Conservation (phyloP, 2,888 invertebrate species). For the Copidosoma aretas region DNA sequence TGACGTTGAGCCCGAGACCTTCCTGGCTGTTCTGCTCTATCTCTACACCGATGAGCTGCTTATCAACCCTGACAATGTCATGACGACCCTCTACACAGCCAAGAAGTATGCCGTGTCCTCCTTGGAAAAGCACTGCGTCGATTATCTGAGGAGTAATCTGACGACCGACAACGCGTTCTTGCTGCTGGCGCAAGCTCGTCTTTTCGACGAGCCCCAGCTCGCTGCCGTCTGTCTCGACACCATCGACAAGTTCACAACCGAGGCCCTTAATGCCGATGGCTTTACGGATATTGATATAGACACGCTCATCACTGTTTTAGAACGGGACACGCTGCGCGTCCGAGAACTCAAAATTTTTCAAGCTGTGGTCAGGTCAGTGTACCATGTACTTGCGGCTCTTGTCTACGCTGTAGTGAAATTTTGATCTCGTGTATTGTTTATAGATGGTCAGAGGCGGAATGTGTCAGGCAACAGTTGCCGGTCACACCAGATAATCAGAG, state of each 20-base stretch:
- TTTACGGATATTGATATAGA: constrained; percentile 84
- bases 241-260: constrained; percentile 83
- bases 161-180: constrained; percentile 85
- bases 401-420: neutral
- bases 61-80: constrained; percentile 84
- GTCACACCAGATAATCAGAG: constrained; percentile 74
- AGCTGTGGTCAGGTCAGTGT: constrained; percentile 69
- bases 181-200: constrained; percentile 77
- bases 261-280: constrained; percentile 79
- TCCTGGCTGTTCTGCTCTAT: constrained; percentile 75
- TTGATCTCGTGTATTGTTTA: constrained; percentile 26
- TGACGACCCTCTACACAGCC: constrained; percentile 85
- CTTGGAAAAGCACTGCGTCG: constrained; percentile 82
- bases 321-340: constrained; percentile 80
- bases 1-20: constrained; percentile 84
- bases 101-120: constrained; percentile 88
- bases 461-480: constrained; percentile 71
- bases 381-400: neutral
- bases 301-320: constrained; percentile 77
- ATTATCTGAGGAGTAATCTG: constrained; percentile 76
- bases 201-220: constrained; percentile 83
- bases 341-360: constrained; percentile 80
- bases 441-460: constrained; percentile 79
- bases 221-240: constrained; percentile 82
- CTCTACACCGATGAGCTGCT: constrained; percentile 83